Evolutionary conservation across 1,140 invertebrate species (phyloP).

Genomic region (Drosophila melanogaster): DNA sequence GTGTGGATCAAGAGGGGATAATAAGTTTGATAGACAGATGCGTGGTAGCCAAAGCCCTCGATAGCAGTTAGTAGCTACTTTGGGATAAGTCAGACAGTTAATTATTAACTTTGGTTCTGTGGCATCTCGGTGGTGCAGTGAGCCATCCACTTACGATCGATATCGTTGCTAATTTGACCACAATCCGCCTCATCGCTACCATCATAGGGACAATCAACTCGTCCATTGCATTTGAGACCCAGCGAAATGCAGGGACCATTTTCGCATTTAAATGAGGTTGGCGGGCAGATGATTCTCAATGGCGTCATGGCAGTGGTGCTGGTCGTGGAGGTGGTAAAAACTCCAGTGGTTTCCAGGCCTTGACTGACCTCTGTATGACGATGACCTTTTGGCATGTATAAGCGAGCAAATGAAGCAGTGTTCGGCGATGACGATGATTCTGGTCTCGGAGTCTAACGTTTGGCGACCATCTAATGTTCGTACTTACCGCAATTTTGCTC

Average conservation of each 20-base stretch:
- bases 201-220: conserved; percentile 88
- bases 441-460: background rate
- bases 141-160: conserved; percentile 74
- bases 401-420: conserved; percentile 4
- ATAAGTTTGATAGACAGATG: background rate
- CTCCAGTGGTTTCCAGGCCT: background rate
- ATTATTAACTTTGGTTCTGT: background rate
- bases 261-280: conserved; percentile 87
- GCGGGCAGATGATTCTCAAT: conserved; percentile 61
- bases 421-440: conserved; percentile 9
- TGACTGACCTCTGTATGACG: background rate
- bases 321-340: conserved; percentile 7
- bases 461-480: background rate
- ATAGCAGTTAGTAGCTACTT: conserved; percentile 4
- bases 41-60: conserved; percentile 14
- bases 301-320: conserved; percentile 14
- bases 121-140: conserved; percentile 2
- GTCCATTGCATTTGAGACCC: conserved; percentile 87
- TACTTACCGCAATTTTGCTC: conserved; percentile 88
- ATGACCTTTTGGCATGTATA: conserved; percentile 52
- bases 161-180: conserved; percentile 72
- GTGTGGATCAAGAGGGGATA: background rate
- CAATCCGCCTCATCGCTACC: conserved; percentile 89
- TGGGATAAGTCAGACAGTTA: conserved; percentile 1
- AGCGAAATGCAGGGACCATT: conserved; percentile 88